These are phyloP conservation scores for Chlamydotis undulata DNA, from an alignment of 2,113 vertebrate genomes.

Conservation along the genomic window DNA sequence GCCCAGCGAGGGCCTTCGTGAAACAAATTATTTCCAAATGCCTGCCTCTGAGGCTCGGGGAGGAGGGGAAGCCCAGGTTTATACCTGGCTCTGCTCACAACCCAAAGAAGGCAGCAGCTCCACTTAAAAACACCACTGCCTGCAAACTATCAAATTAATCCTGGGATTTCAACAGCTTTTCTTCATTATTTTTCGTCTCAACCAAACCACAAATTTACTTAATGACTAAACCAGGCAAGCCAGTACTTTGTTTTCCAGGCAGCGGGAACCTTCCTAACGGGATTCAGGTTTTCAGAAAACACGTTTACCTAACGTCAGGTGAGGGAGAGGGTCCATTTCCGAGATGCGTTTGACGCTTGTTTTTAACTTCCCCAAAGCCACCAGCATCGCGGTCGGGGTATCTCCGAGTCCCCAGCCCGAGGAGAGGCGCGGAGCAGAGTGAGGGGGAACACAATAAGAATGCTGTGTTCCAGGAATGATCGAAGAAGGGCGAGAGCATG, in stretches of 20 bases:
- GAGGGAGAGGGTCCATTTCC: not conserved
- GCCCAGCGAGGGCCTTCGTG: not conserved
- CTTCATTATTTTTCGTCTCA: slow-evolving; percentile 72
- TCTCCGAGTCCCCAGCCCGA: not conserved
- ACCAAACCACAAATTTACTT: slow-evolving; percentile 73
- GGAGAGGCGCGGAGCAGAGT: not conserved
- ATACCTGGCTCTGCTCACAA: slow-evolving; percentile 37
- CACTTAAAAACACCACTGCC: slow-evolving; percentile 37
- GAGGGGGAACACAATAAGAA: slow-evolving; percentile 59
- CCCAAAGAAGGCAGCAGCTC: slow-evolving; percentile 28
- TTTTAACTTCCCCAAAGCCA: not conserved
- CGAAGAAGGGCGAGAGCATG: slow-evolving; percentile 53
- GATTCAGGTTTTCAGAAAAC: slow-evolving; percentile 46
- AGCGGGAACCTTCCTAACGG: slow-evolving; percentile 51
- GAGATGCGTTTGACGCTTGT: not conserved
- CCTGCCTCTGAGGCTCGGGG: not conserved
- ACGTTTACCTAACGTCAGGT: not conserved
- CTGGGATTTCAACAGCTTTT: slow-evolving; percentile 74
- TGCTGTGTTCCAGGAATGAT: slow-evolving; percentile 63
- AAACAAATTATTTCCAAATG: slow-evolving; percentile 54
- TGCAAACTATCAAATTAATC: slow-evolving; percentile 68
- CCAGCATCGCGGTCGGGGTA: not conserved
- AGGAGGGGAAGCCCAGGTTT: not conserved
- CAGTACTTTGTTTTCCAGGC: slow-evolving; percentile 65
- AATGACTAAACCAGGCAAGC: slow-evolving; percentile 70